phyloP scores from a whole-genome alignment of 1,140 invertebrate species.

The Meloidogyne chitwoodi region DNA sequence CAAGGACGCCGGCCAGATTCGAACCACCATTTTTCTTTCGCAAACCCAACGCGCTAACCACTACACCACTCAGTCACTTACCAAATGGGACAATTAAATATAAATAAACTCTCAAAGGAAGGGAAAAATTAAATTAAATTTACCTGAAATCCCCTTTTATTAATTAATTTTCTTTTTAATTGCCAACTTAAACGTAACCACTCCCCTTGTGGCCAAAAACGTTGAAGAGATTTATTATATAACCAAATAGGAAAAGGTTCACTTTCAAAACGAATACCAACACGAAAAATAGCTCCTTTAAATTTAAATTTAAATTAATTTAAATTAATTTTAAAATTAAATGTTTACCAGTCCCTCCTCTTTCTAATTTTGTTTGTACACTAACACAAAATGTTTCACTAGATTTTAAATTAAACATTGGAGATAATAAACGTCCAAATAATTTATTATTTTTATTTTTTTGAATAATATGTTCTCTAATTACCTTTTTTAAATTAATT shows the following conservation, averaged over 20 bases:
- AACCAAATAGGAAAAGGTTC: conserved; percentile 1
- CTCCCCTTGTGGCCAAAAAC: conserved; percentile 12
- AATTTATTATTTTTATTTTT: neutral
- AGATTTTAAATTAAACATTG: conserved; percentile 5
- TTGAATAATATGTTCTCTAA: neutral
- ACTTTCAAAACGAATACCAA: conserved; percentile 16
- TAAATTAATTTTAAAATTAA: neutral
- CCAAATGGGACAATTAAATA: too few species aligned
- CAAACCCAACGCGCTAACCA: too few species aligned
- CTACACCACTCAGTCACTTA: too few species aligned
- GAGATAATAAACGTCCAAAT: conserved; percentile 8
- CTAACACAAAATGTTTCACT: conserved; percentile 15
- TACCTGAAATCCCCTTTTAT: conserved; percentile 4
- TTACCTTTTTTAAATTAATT: conserved; percentile 2
- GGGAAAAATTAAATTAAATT: neutral
- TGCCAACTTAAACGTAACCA: conserved; percentile 10
- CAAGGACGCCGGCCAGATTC: too few species aligned
- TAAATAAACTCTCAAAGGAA: too few species aligned
- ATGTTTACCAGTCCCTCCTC: neutral
- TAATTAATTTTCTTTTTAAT: neutral
- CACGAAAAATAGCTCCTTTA: conserved; percentile 9
- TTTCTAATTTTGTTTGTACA: conserved; percentile 8
- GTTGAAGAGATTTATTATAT: conserved; percentile 12
- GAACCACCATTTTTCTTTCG: too few species aligned
- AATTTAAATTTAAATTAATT: too few species aligned